Evolutionary conservation across 2,797 vertebrate species (phyloP), one percentile per base, ranked within the genome.

Genomic region (Prionace glauca): DNA sequence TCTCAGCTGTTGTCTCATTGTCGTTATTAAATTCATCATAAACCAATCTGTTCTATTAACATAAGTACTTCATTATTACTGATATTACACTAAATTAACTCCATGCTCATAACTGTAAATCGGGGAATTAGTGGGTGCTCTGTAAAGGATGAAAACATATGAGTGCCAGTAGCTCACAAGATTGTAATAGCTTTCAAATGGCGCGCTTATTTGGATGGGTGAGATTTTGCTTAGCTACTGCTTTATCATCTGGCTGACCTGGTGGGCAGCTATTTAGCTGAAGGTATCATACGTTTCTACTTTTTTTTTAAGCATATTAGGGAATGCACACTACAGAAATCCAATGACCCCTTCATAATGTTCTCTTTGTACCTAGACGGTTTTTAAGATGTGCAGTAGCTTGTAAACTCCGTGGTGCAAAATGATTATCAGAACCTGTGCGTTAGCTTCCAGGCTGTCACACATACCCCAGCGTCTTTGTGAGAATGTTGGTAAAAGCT

Each of bases 41-140:
- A 72, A 74, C 71, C 45, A 95, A 56, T 77, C 93, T 77, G 93
- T 95, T 77, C 50, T 32, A 95, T n/a, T 50, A 72, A 95, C 93
- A 74, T 92, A 67, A 92, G 90, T n/a, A 92, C n/a, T 77, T 77
- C 71, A 95, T 95, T 95, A 95, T 74, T 77, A 92, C 90, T 69
- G 90, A 92, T 69, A 36, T 62, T 91, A n/a, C 41, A 24, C 24
- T 92, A 92, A 92, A 69, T 92, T 92, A 26, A 67, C n/a, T 65
- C 65, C 65, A 92, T 92, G 62, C n/a, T 69, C 62, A 41, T 95
- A 29, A 56, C 93, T 32, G 71, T 69, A 92, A 95, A 77, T 95
- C 69, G 74, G 29, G 67, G 20, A 24, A 94, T 94, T 72, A 94
- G 14, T 56, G 69, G 62, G 69, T 36, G 50, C 26, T 29, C 26